Conservation (phyloP, 2,888 invertebrate species). For the Agonopterix arenella region DNA sequence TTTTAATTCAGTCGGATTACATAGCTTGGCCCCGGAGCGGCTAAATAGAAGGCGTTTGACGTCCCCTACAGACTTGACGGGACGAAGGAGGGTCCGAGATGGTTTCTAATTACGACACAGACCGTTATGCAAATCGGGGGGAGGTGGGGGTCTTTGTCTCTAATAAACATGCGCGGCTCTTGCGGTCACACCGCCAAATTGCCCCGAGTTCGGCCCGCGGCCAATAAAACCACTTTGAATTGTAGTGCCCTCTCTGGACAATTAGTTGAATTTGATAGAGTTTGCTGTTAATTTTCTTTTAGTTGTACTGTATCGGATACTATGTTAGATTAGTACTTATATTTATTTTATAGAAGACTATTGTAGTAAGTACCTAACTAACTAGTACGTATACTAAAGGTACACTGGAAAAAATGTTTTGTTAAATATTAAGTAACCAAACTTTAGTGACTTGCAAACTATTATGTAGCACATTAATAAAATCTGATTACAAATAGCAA, state of each 20-base stretch:
- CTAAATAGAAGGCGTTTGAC: constrained; percentile 66
- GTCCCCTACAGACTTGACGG: constrained; percentile 54
- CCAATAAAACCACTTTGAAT: constrained; percentile 21
- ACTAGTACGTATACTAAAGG: too few species aligned
- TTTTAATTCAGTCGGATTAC: neutral
- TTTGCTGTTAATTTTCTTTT: too few species aligned
- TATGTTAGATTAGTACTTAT: too few species aligned
- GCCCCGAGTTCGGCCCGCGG: constrained; percentile 25
- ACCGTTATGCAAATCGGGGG: constrained; percentile 73
- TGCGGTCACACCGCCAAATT: constrained; percentile 70
- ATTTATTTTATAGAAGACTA: too few species aligned
- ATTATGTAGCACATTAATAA: too few species aligned
- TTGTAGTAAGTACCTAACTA: too few species aligned
- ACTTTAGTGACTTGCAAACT: too few species aligned
- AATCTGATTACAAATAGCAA: too few species aligned
- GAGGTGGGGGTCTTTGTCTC: constrained; percentile 60
- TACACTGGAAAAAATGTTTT: too few species aligned
- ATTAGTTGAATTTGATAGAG: constrained; percentile 26
- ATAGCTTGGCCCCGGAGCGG: constrained; percentile 34
- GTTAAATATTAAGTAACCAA: too few species aligned
- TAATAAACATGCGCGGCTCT: constrained; percentile 73
- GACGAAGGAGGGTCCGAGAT: constrained; percentile 70
- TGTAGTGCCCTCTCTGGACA: constrained; percentile 48
- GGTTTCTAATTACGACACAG: constrained; percentile 75
- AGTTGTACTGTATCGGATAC: too few species aligned